Evolutionary conservation across 2,888 invertebrate species (phyloP), one percentile per base, ranked within the genome.

Genomic region (Dermolepida albohirtum): DNA sequence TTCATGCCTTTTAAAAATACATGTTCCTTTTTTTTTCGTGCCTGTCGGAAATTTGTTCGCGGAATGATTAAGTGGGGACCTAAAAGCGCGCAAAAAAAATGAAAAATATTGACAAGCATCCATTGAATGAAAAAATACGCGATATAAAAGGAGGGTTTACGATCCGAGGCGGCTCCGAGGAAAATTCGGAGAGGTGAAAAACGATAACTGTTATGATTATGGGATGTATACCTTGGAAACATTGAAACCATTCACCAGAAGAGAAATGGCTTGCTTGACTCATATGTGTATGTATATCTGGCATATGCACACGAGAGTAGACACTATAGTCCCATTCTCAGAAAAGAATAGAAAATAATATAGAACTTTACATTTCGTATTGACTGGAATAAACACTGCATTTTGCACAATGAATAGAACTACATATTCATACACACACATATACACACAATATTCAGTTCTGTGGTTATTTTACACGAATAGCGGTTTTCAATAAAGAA

Each of bases 101-200:
- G 59, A 62, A 72, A 73, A 74, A 74, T 76, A 75, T 75, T 75
- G 77, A 74, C 75, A 73, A 71, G 70, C 72, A 74, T 75, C 75
- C 75, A 74, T 74, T 75, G 71, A 67, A 67, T 68, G 64, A 67
- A 68, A 67, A 72, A 71, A 72, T 72, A 69, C 68, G 68, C 70
- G 73, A 74, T 74, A 75, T 72, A 73, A 74, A 74, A 73, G 69
- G 67, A 69, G 72, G 70, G 67, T 75, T 75, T 75, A 75, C 73
- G 75, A 70, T 65, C 59, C 14, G 11, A 39, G 39, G 59, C 59
- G 39, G 29, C 16, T 47, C 47, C 11, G 16, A 49, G 59, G 39
- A 49, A 62, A 62, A 62, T 71, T 74, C 74, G 68, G 64, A 63
- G 59, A 70, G 70, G 70, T 70, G 70, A 70, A 70, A 70, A 70